phyloP scores from a whole-genome alignment of 23 tunicate genomes.

The Oikopleura albicans region DNA sequence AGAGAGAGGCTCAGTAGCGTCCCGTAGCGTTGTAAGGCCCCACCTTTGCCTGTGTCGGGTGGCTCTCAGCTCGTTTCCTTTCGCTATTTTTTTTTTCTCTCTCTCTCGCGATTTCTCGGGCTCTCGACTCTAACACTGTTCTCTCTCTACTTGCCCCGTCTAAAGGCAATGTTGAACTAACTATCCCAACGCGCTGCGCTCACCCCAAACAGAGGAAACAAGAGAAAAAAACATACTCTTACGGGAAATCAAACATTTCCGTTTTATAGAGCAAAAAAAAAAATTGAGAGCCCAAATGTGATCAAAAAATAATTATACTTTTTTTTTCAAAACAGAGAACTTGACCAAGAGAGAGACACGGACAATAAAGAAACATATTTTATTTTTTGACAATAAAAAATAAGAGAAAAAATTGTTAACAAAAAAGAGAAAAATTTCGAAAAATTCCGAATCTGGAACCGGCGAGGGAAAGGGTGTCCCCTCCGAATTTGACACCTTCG shows the following conservation, averaged over 20 bases:
- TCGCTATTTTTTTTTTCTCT: background rate
- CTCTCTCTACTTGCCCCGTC: no score
- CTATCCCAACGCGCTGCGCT: slow-evolving; percentile 1
- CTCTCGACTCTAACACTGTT: no score
- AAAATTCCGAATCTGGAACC: background rate
- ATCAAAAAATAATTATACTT: no score
- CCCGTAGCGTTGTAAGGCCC: no score
- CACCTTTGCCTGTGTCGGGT: no score
- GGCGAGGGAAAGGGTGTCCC: background rate
- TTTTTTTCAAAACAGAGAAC: no score
- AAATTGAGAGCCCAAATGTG: no score
- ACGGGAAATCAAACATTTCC: background rate
- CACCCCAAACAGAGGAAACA: background rate
- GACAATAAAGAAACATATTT: background rate
- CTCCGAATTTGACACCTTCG: background rate
- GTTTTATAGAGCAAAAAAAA: no score
- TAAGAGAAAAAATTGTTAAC: background rate
- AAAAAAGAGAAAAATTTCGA: background rate
- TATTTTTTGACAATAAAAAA: background rate
- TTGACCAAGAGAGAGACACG: no score
- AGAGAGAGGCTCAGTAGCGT: no score
- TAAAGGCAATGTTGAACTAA: slow-evolving; percentile 2
- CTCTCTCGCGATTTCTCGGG: no score
- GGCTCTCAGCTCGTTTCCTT: background rate
- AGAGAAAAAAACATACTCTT: background rate